Evolutionary conservation across 2,888 invertebrate genomes (phyloP).

Genomic region (Eurytoma adleriae): DNA sequence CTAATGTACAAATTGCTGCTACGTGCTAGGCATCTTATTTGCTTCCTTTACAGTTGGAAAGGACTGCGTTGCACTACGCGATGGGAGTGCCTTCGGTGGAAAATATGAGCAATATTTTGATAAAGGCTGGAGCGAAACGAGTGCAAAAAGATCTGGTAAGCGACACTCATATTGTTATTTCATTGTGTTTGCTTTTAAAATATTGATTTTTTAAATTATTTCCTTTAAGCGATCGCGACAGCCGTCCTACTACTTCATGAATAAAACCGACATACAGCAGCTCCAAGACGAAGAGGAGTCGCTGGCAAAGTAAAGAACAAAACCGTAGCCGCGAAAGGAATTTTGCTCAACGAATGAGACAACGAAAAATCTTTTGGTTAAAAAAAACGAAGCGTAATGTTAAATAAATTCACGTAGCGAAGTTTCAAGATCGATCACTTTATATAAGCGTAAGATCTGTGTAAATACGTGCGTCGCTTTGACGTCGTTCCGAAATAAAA

Average conservation of each 20-base stretch:
- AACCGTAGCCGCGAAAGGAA: not conserved
- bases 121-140: conserved; percentile 89
- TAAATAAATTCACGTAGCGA: conserved; percentile 40
- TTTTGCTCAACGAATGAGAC: not conserved
- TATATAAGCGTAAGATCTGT: conserved; percentile 43
- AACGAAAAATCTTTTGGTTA: conserved; percentile 7
- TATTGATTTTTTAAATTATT: not conserved
- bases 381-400: conserved; percentile 13
- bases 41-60: conserved; percentile 83
- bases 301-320: conserved; percentile 68
- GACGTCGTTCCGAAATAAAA: conserved; percentile 41
- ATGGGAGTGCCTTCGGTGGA: conserved; percentile 93
- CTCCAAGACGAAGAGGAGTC: conserved; percentile 90
- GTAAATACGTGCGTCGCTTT: conserved; percentile 38
- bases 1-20: not conserved
- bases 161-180: conserved; percentile 20
- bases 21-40: not conserved
- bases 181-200: not conserved
- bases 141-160: conserved; percentile 87
- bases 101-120: conserved; percentile 86
- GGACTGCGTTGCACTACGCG: conserved; percentile 92
- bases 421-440: conserved; percentile 22
- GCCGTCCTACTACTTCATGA: conserved; percentile 94
- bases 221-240: conserved; percentile 85
- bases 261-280: conserved; percentile 90